Evolutionary conservation across 2,888 invertebrate species (phyloP).

Genomic region (Melangyna quadrimaculata): DNA sequence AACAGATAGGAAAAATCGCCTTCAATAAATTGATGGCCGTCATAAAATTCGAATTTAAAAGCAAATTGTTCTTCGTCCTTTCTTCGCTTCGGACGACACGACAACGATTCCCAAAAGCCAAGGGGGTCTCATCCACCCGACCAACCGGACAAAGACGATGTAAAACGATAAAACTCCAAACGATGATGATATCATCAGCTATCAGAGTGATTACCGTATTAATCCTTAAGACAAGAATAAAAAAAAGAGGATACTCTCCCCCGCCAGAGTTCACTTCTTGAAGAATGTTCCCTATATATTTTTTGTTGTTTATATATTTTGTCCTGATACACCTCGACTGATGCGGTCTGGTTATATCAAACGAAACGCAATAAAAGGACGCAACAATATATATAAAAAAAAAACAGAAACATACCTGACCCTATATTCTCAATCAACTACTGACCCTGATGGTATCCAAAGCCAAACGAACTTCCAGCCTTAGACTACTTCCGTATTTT

Average conservation of each 20-base stretch:
- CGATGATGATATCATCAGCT: slow-evolving; percentile 66
- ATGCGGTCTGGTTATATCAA: slow-evolving; percentile 51
- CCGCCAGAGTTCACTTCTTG: slow-evolving; percentile 7
- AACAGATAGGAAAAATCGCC: slow-evolving; percentile 48
- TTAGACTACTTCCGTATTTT: neutral
- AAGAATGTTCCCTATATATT: slow-evolving; percentile 20
- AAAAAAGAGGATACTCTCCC: neutral
- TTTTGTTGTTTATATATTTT: neutral
- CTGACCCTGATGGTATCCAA: slow-evolving; percentile 25
- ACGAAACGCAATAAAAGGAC: slow-evolving; percentile 50
- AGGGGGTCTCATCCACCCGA: neutral
- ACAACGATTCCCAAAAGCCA: neutral
- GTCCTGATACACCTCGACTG: slow-evolving; percentile 30
- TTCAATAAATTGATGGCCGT: slow-evolving; percentile 67
- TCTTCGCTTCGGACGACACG: no score
- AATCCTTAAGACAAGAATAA: slow-evolving; percentile 47
- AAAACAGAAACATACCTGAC: slow-evolving; percentile 20
- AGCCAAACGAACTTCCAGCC: slow-evolving; percentile 14
- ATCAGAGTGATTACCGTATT: slow-evolving; percentile 70
- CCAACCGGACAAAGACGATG: neutral
- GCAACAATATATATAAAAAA: slow-evolving; percentile 2
- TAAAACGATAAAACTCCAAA: slow-evolving; percentile 46
- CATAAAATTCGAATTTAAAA: slow-evolving; percentile 71
- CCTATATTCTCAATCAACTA: slow-evolving; percentile 7
- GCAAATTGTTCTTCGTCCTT: slow-evolving; percentile 62